Conservation (phyloP, 2,113 vertebrate genomes). For the Anarhynchus alexandrinus region DNA sequence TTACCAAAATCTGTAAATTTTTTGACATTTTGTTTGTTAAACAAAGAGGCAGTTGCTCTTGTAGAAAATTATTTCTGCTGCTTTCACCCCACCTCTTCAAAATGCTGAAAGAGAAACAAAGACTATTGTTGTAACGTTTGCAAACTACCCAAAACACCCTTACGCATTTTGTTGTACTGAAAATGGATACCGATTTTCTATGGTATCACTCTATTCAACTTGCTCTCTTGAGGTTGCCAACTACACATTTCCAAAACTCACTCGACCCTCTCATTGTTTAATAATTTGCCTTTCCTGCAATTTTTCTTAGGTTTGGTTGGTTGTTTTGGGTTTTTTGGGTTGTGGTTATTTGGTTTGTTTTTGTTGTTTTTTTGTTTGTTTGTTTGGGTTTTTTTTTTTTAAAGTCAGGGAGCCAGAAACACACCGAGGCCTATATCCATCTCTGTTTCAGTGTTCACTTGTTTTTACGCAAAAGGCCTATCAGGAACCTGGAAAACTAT, state of each 20-base stretch:
- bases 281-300: not conserved
- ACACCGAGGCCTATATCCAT: not conserved
- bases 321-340: too few species aligned
- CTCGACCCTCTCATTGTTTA: not conserved
- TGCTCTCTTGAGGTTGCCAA: not conserved
- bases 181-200: not conserved
- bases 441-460: not conserved
- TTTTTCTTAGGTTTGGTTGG: not conserved
- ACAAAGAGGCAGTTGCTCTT: not conserved
- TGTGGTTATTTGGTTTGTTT: too few species aligned
- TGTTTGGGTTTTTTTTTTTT: not conserved
- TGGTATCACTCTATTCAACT: not conserved
- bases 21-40: not conserved
- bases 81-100: not conserved
- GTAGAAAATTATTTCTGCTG: not conserved
- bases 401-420: not conserved
- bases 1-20: not conserved
- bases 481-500: not conserved
- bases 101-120: not conserved
- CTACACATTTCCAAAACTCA: not conserved
- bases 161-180: not conserved
- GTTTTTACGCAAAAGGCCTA: not conserved
- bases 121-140: not conserved
- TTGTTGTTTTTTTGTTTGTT: not conserved
- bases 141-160: not conserved